phyloP scores from a whole-genome alignment of 2,113 vertebrate species.

The Mustela nigripes region DNA sequence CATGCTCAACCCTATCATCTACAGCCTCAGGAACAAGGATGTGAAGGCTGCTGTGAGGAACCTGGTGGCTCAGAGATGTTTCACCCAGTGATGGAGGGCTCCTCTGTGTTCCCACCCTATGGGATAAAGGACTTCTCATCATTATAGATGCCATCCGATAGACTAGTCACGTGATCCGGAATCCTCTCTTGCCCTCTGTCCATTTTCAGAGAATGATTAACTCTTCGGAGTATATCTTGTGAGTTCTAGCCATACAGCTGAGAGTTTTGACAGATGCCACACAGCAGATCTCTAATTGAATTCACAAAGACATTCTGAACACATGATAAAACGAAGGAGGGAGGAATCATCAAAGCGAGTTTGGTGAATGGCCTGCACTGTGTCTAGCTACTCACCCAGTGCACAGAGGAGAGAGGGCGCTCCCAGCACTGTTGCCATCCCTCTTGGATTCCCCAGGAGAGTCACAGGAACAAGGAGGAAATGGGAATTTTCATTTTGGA shows the following conservation, averaged over 20 bases:
- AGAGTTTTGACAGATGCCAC: neutral
- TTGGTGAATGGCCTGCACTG: fast-evolving
- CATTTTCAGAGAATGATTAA: neutral
- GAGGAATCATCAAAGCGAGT: neutral
- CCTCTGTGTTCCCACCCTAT: neutral
- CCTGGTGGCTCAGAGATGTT: neutral
- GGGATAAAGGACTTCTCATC: neutral
- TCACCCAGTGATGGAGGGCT: neutral
- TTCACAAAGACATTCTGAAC: neutral
- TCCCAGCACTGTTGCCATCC: neutral
- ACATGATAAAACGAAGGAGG: neutral
- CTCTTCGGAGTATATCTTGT: neutral
- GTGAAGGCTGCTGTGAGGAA: neutral
- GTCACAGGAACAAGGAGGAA: neutral
- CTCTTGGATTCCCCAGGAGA: neutral
- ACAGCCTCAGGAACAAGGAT: slow-evolving; percentile 53
- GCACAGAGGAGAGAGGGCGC: neutral
- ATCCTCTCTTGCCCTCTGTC: neutral
- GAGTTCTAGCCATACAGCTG: neutral
- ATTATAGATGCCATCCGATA: neutral
- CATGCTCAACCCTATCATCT: slow-evolving; percentile 63
- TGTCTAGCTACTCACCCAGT: neutral
- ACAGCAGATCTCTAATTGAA: neutral
- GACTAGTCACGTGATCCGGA: neutral
- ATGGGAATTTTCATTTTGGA: neutral